Evolutionary conservation across 2,797 vertebrate species (phyloP).

Genomic region (Hyperoplus immaculatus): DNA sequence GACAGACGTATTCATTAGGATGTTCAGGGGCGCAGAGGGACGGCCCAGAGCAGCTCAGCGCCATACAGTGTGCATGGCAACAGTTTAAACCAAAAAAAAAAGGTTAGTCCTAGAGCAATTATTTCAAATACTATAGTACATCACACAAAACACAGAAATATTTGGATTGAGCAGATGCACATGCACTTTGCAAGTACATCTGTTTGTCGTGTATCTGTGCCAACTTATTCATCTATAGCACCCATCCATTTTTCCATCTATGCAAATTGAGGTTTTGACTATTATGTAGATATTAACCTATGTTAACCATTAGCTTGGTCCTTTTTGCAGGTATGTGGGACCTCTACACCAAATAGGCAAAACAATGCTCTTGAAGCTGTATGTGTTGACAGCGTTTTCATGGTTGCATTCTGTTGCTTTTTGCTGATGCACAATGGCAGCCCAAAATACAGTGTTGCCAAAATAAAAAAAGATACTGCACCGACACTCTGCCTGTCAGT

Average conservation of each 20-base stretch:
- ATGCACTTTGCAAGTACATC: not conserved
- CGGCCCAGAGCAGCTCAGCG: conserved; percentile 59
- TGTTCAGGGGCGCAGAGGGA: conserved; percentile 62
- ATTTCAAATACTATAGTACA: conserved; percentile 19
- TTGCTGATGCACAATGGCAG: conserved; percentile 55
- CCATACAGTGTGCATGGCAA: conserved; percentile 68
- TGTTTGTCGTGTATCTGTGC: not conserved
- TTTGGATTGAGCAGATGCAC: not conserved
- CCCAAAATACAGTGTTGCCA: conserved; percentile 48
- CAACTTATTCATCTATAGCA: not conserved
- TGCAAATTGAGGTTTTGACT: conserved; percentile 2
- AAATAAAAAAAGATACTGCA: conserved; percentile 54
- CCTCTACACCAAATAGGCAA: not conserved
- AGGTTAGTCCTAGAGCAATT: conserved; percentile 16
- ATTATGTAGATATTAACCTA: not conserved
- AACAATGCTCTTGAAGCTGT: conserved; percentile 1
- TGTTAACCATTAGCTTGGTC: conserved; percentile 8
- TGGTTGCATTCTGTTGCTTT: conserved; percentile 48
- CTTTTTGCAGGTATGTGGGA: not conserved
- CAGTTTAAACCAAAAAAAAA: conserved; percentile 42
- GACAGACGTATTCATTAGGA: conserved; percentile 80
- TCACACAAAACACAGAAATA: not conserved
- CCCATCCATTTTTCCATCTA: not conserved
- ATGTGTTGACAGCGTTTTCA: conserved; percentile 45
- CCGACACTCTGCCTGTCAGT: conserved; percentile 51